A percentile compares a stretch with the other conserved stretches of the same genome.
phyloP scores from a whole-genome alignment of 35 echinoderm and acorn worm species.

The Amphiura filiformis region DNA sequence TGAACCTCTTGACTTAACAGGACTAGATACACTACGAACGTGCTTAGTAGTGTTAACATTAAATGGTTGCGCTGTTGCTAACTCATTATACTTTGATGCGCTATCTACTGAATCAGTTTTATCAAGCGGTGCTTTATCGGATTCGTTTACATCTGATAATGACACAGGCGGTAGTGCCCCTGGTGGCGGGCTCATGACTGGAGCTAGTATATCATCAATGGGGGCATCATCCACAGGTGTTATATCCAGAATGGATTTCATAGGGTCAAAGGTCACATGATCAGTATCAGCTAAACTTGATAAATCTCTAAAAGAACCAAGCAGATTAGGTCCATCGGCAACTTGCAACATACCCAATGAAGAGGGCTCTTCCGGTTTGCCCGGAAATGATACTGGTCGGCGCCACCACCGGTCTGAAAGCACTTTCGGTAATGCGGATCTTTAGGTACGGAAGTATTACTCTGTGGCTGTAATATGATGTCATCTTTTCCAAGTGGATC shows the following conservation, averaged over 20 bases:
- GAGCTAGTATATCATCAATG: conserved; percentile 28
- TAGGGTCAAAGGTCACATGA: not conserved
- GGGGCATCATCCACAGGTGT: conserved; percentile 55
- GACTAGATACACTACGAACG: conserved; percentile 60
- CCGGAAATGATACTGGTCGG: conserved; percentile 50
- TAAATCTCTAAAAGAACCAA: conserved; percentile 1
- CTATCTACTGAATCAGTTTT: conserved; percentile 43
- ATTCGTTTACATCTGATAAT: not conserved
- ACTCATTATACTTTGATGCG: conserved; percentile 41
- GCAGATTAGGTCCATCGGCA: not conserved
- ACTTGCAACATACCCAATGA: not conserved
- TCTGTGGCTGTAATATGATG: conserved; percentile 12
- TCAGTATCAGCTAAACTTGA: not conserved
- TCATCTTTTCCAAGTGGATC: conserved; percentile 64
- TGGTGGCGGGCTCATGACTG: conserved; percentile 11
- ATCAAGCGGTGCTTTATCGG: conserved; percentile 9
- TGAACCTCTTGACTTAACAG: conserved; percentile 25
- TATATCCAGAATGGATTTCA: conserved; percentile 53
- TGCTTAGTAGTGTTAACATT: conserved; percentile 14
- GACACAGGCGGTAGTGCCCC: not conserved
- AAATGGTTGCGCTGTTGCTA: conserved; percentile 62
- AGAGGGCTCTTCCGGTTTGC: not conserved
- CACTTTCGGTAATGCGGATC: conserved; percentile 17
- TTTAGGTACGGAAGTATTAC: not conserved
- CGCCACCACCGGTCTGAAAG: conserved; percentile 40